These are phyloP conservation scores for Lordiphosa stackelbergi DNA, from an alignment of 1,140 invertebrate genomes.

Conservation along the genomic window DNA sequence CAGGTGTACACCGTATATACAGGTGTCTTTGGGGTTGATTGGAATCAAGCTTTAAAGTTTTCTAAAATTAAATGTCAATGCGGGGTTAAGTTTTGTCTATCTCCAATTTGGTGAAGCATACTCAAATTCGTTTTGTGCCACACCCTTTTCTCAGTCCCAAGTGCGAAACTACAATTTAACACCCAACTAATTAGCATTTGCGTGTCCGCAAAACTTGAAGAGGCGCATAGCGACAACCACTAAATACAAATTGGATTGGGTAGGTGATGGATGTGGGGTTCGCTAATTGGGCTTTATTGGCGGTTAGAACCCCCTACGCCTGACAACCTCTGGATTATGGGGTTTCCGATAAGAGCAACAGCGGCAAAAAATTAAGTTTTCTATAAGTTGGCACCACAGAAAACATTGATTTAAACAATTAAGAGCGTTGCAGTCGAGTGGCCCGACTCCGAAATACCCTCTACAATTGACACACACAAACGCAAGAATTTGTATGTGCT, in stretches of 20 bases:
- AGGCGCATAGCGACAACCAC: slow-evolving; percentile 9
- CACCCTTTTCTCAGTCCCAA: slow-evolving; percentile 10
- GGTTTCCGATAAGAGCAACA: background rate
- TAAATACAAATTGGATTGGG: slow-evolving; percentile 19
- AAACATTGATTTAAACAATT: too few species aligned
- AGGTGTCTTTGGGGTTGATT: too few species aligned
- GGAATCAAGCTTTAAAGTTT: slow-evolving; percentile 19
- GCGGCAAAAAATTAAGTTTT: too few species aligned
- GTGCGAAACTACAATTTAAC: slow-evolving; percentile 39
- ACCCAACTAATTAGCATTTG: slow-evolving; percentile 52
- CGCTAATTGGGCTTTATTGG: slow-evolving; percentile 52
- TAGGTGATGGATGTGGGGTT: background rate
- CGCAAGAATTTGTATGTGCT: too few species aligned
- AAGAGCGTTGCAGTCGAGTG: too few species aligned
- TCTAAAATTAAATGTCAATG: background rate
- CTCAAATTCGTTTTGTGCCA: too few species aligned
- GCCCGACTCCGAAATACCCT: too few species aligned
- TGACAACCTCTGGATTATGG: slow-evolving; percentile 4
- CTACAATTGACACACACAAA: too few species aligned
- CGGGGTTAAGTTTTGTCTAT: too few species aligned
- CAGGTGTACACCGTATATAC: background rate
- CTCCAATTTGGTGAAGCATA: too few species aligned
- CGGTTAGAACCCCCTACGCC: slow-evolving; percentile 24
- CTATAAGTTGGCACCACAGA: too few species aligned
- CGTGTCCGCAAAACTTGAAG: slow-evolving; percentile 44